Evolutionary conservation across 2,113 vertebrate species (phyloP).

Genomic region (Gopherus evgoodei): DNA sequence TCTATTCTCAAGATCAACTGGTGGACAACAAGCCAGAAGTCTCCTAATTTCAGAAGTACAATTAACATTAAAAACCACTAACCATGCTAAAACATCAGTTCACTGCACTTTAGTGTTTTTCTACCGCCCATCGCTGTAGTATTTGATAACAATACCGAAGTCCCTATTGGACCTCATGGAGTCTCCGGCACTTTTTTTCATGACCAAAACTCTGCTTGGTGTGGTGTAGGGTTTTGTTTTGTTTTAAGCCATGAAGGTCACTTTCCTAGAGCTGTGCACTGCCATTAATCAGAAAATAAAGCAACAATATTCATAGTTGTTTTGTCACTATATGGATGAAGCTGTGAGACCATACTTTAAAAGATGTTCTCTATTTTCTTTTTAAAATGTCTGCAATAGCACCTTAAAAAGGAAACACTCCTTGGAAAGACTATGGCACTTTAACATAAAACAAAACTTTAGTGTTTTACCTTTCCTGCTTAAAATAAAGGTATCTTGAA

Average conservation of each 20-base stretch:
- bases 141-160: background rate
- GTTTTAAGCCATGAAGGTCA: background rate
- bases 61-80: background rate
- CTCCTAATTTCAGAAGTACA: background rate
- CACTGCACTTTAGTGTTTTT: background rate
- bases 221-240: background rate
- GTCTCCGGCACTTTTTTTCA: background rate
- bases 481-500: background rate
- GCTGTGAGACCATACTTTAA: background rate
- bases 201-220: background rate
- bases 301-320: background rate
- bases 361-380: background rate
- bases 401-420: background rate
- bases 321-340: background rate
- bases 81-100: background rate
- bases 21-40: background rate
- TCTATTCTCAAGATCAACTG: background rate
- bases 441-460: background rate
- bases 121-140: background rate
- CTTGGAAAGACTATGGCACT: background rate
- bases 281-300: background rate
- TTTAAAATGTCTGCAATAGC: background rate
- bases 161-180: background rate
- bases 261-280: background rate
- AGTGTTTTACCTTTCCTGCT: background rate